These are phyloP conservation scores for Muscidifurax raptorellus DNA, from an alignment of 1,140 invertebrate genomes.

Conservation along the genomic window DNA sequence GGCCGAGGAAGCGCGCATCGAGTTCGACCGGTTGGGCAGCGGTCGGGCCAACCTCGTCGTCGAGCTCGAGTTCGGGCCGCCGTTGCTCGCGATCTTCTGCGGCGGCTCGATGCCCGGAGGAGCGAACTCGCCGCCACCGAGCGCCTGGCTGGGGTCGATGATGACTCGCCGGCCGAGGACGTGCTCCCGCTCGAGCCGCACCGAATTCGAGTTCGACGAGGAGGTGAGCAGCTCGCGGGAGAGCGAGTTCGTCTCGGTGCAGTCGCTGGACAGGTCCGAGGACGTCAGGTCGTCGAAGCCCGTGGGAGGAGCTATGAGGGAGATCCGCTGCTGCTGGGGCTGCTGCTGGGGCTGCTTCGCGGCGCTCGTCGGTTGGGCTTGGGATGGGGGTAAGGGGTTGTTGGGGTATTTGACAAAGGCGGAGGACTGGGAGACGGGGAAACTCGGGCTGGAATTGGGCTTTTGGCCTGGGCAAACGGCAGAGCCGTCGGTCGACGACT, in stretches of 20 bases:
- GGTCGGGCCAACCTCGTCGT: slow-evolving; percentile 59
- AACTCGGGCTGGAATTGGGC: slow-evolving; percentile 49
- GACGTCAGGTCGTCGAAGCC: slow-evolving; percentile 70
- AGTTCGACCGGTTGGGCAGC: slow-evolving; percentile 55
- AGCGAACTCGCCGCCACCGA: slow-evolving; percentile 56
- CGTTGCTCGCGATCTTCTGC: not conserved
- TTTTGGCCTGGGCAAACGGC: slow-evolving; percentile 33
- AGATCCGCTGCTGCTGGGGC: slow-evolving; percentile 56
- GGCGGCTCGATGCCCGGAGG: not conserved
- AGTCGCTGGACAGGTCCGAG: slow-evolving; percentile 68
- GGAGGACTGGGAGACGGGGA: slow-evolving; percentile 70
- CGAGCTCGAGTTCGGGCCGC: slow-evolving; percentile 38
- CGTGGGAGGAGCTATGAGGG: slow-evolving; percentile 71
- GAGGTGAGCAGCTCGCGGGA: slow-evolving; percentile 56
- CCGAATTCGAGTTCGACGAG: slow-evolving; percentile 57
- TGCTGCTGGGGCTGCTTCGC: not conserved
- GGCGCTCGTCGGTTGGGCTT: not conserved
- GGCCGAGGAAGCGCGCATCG: slow-evolving; percentile 60
- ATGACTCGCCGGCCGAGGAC: slow-evolving; percentile 65
- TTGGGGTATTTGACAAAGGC: slow-evolving; percentile 72
- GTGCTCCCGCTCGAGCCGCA: slow-evolving; percentile 52
- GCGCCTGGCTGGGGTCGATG: slow-evolving; percentile 66
- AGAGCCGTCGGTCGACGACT: slow-evolving; percentile 57
- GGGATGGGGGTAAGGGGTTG: not conserved
- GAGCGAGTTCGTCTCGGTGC: slow-evolving; percentile 67